A percentile compares a stretch with the other conserved stretches of the same genome.
Conservation (phyloP, 2,113 vertebrate species). For the Xerus inauris region DNA sequence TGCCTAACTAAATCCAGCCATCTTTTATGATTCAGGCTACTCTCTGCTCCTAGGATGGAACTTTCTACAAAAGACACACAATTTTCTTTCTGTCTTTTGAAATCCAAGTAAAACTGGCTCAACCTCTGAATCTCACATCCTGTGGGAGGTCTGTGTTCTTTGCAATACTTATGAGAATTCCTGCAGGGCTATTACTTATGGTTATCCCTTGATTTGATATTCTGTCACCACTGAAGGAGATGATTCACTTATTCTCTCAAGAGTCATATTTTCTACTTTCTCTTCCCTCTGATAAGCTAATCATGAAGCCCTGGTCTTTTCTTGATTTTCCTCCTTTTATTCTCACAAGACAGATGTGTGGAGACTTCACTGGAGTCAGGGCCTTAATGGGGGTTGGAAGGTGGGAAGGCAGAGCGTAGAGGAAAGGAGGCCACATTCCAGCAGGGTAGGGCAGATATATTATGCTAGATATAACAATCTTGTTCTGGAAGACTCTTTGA, state of each 20-base stretch:
- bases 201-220: constrained; percentile 18
- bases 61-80: neutral
- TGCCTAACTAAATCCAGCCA: neutral
- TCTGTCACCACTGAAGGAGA: neutral
- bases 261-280: neutral
- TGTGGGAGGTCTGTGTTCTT: neutral
- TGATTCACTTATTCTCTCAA: neutral
- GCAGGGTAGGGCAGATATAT: fast-evolving
- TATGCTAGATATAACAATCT: fast-evolving
- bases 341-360: neutral
- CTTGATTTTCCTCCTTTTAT: neutral
- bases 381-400: neutral
- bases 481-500: neutral
- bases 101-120: constrained; percentile 10
- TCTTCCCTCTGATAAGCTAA: neutral
- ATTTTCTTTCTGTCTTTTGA: constrained; percentile 5
- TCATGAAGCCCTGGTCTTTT: neutral
- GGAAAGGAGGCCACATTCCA: neutral
- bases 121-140: neutral
- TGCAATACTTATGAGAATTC: neutral
- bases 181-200: neutral
- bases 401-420: neutral
- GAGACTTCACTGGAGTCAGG: neutral
- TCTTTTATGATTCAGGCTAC: neutral
- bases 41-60: neutral